phyloP scores from a whole-genome alignment of 2,113 vertebrate species.

The Podarcis raffonei region DNA sequence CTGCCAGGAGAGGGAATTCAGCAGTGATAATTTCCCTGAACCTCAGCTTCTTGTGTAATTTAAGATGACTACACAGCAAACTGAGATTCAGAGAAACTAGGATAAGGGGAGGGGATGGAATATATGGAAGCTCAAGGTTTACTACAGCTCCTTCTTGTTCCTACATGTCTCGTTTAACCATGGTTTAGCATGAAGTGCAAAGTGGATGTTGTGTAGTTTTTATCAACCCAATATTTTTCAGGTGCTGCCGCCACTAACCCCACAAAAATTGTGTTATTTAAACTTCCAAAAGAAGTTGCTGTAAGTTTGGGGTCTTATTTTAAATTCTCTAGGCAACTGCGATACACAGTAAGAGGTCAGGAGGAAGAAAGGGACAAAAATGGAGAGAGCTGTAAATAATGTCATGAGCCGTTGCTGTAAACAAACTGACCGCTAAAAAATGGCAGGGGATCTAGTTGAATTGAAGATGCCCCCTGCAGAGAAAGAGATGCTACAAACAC shows the following conservation, averaged over 20 bases:
- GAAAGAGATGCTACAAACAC: constrained; percentile 10
- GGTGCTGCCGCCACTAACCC: constrained; percentile 61
- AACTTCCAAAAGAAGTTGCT: constrained; percentile 79
- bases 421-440: constrained; percentile 61
- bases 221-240: constrained; percentile 64
- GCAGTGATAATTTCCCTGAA: not conserved
- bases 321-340: constrained; percentile 80
- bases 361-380: constrained; percentile 55
- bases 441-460: constrained; percentile 43
- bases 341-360: constrained; percentile 80
- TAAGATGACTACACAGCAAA: not conserved
- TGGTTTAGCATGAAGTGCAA: not conserved
- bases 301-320: constrained; percentile 79
- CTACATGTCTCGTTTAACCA: not conserved
- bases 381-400: constrained; percentile 49
- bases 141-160: not conserved
- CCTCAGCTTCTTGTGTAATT: not conserved
- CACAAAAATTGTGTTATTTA: constrained; percentile 78
- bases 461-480: constrained; percentile 35
- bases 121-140: not conserved
- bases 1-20: not conserved
- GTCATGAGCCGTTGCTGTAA: constrained; percentile 51
- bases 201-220: constrained; percentile 39
- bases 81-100: not conserved
- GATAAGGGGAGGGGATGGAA: too few species aligned